A percentile compares a stretch with the other conserved stretches of the same genome.
These are phyloP conservation scores for Rhinogobius similis DNA, from an alignment of 2,113 vertebrate genomes.

Conservation along the genomic window DNA sequence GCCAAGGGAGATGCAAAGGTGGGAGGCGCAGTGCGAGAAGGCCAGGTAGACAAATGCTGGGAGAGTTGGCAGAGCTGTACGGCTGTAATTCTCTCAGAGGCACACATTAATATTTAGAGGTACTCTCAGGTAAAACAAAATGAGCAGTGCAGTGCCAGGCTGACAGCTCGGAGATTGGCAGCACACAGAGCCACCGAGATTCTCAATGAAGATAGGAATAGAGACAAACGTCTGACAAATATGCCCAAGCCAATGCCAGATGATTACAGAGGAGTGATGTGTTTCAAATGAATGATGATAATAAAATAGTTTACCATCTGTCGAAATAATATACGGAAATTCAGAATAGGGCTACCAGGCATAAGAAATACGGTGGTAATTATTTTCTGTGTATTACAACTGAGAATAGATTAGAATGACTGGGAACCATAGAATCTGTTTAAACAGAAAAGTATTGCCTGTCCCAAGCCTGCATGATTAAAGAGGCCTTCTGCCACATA, in stretches of 20 bases:
- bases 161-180: slow-evolving; percentile 48
- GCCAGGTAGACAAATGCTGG: slow-evolving; percentile 58
- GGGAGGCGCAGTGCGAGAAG: slow-evolving; percentile 11
- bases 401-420: no score
- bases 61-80: slow-evolving; percentile 55
- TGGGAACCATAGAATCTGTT: no score
- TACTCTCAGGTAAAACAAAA: slow-evolving; percentile 75
- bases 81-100: slow-evolving; percentile 65
- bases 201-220: slow-evolving; percentile 13
- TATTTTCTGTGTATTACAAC: neutral
- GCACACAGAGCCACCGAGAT: slow-evolving; percentile 38
- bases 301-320: neutral
- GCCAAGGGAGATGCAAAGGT: slow-evolving; percentile 35
- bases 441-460: no score
- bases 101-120: slow-evolving; percentile 72
- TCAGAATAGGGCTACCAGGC: no score
- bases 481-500: no score
- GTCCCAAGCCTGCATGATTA: no score
- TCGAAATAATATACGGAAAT: neutral
- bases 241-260: neutral
- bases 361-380: neutral
- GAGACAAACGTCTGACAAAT: neutral
- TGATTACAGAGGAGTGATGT: neutral
- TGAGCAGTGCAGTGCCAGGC: slow-evolving; percentile 53
- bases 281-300: neutral